Percentiles rank a stretch among this genome's conserved stretches.
Evolutionary conservation across 2,113 vertebrate species (phyloP).

Genomic region (Heloderma charlesbogerti): DNA sequence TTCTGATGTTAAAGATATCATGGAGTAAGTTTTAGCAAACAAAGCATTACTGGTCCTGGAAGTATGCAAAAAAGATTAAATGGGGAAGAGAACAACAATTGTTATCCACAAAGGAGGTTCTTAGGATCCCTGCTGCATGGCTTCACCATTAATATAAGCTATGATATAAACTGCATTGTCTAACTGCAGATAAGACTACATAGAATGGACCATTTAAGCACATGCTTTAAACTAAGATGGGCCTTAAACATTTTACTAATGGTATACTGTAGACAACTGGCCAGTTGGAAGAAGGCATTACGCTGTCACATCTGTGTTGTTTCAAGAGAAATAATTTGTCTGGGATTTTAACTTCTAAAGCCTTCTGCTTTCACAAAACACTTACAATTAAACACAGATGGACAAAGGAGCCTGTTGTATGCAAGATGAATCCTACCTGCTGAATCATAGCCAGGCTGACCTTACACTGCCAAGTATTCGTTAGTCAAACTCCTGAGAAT

Average conservation of each 20-base stretch:
- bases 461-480: background rate
- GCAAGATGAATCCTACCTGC: background rate
- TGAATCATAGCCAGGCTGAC: slow-evolving; percentile 2
- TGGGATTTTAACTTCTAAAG: background rate
- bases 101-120: background rate
- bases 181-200: background rate
- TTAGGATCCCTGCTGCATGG: background rate
- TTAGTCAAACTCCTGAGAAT: background rate
- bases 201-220: background rate
- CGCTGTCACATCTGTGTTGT: background rate
- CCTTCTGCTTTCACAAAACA: background rate
- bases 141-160: background rate
- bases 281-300: background rate
- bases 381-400: background rate
- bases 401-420: background rate
- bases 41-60: background rate
- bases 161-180: background rate
- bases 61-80: background rate
- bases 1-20: no score
- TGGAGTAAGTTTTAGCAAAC: background rate
- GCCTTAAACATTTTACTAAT: background rate
- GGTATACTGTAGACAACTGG: background rate
- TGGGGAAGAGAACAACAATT: background rate
- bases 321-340: background rate
- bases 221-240: background rate